phyloP scores from a whole-genome alignment of 2,797 vertebrate species.

The Dallia pectoralis region DNA sequence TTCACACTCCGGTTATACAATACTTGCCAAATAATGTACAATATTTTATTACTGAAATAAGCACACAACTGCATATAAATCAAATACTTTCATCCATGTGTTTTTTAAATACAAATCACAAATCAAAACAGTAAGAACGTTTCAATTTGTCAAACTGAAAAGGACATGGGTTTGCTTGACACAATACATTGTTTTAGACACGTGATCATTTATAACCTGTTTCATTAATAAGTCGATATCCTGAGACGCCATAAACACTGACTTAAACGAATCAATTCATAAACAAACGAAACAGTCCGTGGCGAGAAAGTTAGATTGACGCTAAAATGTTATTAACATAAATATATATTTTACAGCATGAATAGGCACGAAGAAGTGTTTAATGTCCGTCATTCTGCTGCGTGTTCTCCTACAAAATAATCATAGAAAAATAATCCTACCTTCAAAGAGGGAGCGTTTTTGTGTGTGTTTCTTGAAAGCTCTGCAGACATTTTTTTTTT shows the following conservation, averaged over 20 bases:
- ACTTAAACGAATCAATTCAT: slow-evolving; percentile 65
- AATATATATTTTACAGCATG: slow-evolving; percentile 72
- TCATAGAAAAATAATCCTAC: slow-evolving; percentile 89
- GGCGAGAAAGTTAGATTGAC: slow-evolving; percentile 61
- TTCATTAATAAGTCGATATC: slow-evolving; percentile 64
- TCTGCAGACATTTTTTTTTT: slow-evolving; percentile 43
- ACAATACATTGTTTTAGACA: slow-evolving; percentile 74
- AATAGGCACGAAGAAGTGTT: slow-evolving; percentile 74
- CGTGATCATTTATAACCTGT: slow-evolving; percentile 72
- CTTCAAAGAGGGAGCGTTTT: slow-evolving; percentile 76
- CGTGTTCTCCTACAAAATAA: slow-evolving; percentile 60
- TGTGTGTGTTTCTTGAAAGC: slow-evolving; percentile 61
- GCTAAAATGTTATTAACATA: slow-evolving; percentile 63
- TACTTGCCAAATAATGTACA: slow-evolving; percentile 89
- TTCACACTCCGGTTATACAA: slow-evolving; percentile 94
- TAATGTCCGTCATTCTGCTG: slow-evolving; percentile 72
- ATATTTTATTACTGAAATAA: slow-evolving; percentile 88
- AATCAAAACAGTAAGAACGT: slow-evolving; percentile 80
- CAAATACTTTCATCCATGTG: slow-evolving; percentile 66
- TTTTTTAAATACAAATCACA: slow-evolving; percentile 87
- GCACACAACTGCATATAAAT: slow-evolving; percentile 83
- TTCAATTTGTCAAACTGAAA: slow-evolving; percentile 65
- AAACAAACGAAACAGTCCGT: slow-evolving; percentile 47
- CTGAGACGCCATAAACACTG: slow-evolving; percentile 77
- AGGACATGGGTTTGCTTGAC: slow-evolving; percentile 69